Evolutionary conservation across 64 coral and sea anemone genomes (phyloP).

Genomic region (Pocillopora damicornis): DNA sequence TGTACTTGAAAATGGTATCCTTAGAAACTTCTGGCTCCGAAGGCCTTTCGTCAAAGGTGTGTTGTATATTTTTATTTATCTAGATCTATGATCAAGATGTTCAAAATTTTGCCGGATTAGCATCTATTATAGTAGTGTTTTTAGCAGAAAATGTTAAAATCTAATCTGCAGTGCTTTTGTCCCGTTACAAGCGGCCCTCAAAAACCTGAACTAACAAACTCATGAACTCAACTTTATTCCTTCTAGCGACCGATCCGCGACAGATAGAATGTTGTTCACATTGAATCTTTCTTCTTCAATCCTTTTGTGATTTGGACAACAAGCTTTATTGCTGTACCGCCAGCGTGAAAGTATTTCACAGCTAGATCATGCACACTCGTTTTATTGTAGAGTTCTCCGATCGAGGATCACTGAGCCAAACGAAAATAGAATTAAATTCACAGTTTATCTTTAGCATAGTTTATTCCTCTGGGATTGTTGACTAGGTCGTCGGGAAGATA

Average conservation of each 20-base stretch:
- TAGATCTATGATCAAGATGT: neutral
- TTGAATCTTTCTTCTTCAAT: neutral
- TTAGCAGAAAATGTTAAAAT: neutral
- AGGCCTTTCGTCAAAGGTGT: slow-evolving; percentile 32
- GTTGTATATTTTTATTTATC: neutral
- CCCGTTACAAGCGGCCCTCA: slow-evolving; percentile 4
- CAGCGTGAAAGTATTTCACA: neutral
- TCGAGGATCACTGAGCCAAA: neutral
- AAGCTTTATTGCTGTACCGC: neutral
- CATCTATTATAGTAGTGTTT: neutral
- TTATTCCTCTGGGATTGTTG: neutral
- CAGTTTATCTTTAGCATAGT: neutral
- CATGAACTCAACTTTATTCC: neutral
- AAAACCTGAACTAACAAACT: neutral
- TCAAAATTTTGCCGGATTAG: neutral
- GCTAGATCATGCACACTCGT: neutral
- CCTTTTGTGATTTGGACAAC: neutral
- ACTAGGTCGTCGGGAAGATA: neutral
- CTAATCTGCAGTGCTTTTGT: neutral
- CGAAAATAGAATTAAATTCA: neutral
- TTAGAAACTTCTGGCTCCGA: slow-evolving; percentile 11
- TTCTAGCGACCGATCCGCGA: neutral
- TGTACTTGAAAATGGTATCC: neutral
- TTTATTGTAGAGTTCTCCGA: neutral
- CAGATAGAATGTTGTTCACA: neutral